Conservation (phyloP, 2,888 invertebrate genomes). For the Xanthia togata region DNA sequence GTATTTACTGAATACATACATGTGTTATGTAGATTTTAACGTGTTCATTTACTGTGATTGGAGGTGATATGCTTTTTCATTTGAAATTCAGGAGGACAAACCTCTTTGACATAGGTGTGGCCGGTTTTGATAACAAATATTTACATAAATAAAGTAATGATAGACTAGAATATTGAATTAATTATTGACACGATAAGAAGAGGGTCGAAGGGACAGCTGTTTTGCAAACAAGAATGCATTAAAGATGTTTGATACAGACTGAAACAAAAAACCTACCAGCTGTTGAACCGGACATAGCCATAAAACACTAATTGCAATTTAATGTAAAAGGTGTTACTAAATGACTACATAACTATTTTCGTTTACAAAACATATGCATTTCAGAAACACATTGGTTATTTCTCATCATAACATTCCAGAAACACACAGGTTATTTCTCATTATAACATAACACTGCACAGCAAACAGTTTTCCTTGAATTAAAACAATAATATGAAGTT, state of each 20-base stretch:
- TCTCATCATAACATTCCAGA: not conserved
- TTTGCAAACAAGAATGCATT: conserved; percentile 12
- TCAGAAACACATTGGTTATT: conserved; percentile 2
- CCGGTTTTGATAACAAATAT: not conserved
- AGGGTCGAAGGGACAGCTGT: conserved; percentile 10
- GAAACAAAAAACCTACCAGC: conserved; percentile 16
- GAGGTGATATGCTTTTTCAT: conserved; percentile 14
- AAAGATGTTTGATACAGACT: not conserved
- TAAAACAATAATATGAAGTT: conserved; percentile 22
- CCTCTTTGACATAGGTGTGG: not conserved
- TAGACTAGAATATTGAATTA: not conserved
- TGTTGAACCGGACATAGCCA: not conserved
- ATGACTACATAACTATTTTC: not conserved
- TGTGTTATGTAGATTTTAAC: conserved; percentile 19
- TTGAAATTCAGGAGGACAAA: conserved; percentile 16
- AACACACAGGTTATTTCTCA: conserved; percentile 8
- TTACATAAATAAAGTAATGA: not conserved
- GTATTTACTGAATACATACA: conserved; percentile 46
- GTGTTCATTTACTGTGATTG: conserved; percentile 21
- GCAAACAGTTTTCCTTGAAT: conserved; percentile 60
- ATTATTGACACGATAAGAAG: not conserved
- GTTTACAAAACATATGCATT: not conserved
- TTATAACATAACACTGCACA: not conserved
- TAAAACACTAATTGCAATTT: not conserved
- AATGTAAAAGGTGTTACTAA: not conserved